phyloP scores from a whole-genome alignment of 2,888 invertebrate species.

The Listrodromus nycthemerus region DNA sequence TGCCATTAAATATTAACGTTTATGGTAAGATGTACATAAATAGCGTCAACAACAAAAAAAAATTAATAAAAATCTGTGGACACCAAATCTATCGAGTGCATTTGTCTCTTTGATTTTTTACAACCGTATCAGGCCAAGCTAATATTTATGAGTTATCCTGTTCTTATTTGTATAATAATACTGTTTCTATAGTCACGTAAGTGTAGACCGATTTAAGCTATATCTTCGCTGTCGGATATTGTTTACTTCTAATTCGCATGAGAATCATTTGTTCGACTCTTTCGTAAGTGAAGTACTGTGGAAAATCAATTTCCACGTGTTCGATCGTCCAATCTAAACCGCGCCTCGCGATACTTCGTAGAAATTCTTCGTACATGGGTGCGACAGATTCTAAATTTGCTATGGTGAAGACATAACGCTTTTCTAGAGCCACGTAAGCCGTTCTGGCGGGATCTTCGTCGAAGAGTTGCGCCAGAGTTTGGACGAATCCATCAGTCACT shows the following conservation, averaged over 20 bases:
- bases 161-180: slow-evolving; percentile 53
- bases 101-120: not conserved
- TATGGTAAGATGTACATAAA: slow-evolving; percentile 81
- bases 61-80: slow-evolving; percentile 71
- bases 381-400: slow-evolving; percentile 93
- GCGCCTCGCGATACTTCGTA: slow-evolving; percentile 86
- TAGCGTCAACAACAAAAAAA: slow-evolving; percentile 70
- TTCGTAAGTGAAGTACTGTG: slow-evolving; percentile 93
- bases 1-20: slow-evolving; percentile 80
- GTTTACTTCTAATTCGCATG: slow-evolving; percentile 87
- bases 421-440: slow-evolving; percentile 92
- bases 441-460: slow-evolving; percentile 86
- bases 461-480: slow-evolving; percentile 89
- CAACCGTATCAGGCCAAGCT: not conserved
- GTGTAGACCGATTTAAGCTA: not conserved
- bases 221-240: not conserved
- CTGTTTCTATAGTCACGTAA: slow-evolving; percentile 22
- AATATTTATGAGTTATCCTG: not conserved
- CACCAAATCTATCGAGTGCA: slow-evolving; percentile 37
- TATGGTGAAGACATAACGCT: slow-evolving; percentile 94
- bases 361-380: slow-evolving; percentile 94
- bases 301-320: slow-evolving; percentile 89
- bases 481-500: slow-evolving; percentile 92
- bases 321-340: slow-evolving; percentile 87
- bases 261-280: slow-evolving; percentile 91